These are phyloP conservation scores for Trogon melanurus DNA, from an alignment of 2,113 vertebrate genomes.

Conservation along the genomic window DNA sequence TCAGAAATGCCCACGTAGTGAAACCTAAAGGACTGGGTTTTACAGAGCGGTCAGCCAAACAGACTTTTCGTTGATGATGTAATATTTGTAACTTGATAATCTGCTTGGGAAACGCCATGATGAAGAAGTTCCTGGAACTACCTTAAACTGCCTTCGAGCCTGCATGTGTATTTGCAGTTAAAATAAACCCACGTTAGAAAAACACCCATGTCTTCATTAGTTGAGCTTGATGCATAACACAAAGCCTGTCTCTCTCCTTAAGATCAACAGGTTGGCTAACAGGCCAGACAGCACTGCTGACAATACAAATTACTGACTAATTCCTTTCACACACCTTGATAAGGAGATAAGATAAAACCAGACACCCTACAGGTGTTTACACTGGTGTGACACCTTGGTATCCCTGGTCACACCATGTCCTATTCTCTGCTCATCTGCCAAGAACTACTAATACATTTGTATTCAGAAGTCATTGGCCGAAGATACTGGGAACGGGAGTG, in stretches of 20 bases:
- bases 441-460: background rate
- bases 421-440: background rate
- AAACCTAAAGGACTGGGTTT: background rate
- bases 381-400: background rate
- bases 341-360: constrained; percentile 8
- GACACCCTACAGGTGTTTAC: background rate
- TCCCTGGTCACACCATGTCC: background rate
- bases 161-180: background rate
- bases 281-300: background rate
- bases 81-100: constrained; percentile 13
- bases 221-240: background rate
- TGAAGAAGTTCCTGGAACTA: background rate
- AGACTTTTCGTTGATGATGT: background rate
- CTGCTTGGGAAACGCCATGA: background rate
- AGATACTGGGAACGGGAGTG: fast-evolving
- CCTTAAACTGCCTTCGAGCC: background rate
- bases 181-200: background rate
- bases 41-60: background rate
- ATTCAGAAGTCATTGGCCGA: background rate
- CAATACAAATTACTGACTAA: constrained; percentile 25
- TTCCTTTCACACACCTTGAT: constrained; percentile 29
- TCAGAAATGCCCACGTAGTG: background rate
- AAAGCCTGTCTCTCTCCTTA: background rate
- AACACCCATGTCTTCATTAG: background rate
- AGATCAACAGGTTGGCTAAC: background rate